Percentiles rank a stretch among this genome's conserved stretches.
Conservation (phyloP, 2,113 vertebrate genomes). For the Mormyrus lacerda region DNA sequence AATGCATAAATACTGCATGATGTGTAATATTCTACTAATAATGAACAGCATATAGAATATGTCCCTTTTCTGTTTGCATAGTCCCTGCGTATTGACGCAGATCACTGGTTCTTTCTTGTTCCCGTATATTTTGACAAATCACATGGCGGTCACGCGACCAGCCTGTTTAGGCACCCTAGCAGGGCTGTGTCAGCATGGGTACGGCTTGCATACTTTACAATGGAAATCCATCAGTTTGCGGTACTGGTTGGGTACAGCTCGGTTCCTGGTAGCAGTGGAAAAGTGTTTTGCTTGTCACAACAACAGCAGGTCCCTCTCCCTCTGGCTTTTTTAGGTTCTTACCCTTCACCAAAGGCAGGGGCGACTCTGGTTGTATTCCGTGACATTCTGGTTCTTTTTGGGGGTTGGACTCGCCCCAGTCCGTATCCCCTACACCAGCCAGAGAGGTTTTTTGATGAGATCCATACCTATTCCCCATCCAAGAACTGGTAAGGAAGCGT, state of each 20-base stretch:
- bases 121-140: background rate
- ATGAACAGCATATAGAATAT: background rate
- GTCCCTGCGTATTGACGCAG: background rate
- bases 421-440: conserved; percentile 96
- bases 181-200: background rate
- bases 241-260: background rate
- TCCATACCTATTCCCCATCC: conserved; percentile 95
- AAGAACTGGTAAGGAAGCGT: conserved; percentile 79
- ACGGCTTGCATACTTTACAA: background rate
- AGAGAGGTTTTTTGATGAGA: conserved; percentile 96
- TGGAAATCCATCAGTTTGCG: background rate
- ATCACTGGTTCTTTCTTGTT: background rate
- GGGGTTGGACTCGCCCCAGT: conserved; percentile 93
- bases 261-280: background rate
- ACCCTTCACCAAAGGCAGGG: conserved; percentile 95
- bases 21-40: background rate
- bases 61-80: background rate
- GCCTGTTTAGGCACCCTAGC: background rate
- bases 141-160: background rate
- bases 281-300: background rate
- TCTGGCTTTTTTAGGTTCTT: conserved; percentile 69
- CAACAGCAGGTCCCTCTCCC: conserved; percentile 10
- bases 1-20: background rate
- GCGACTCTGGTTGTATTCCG: conserved; percentile 92
- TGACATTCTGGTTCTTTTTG: conserved; percentile 91